Percentiles rank a stretch among this genome's conserved stretches.
These are phyloP conservation scores for Hassar affinis DNA, from an alignment of 2,113 vertebrate species.

Conservation along the genomic window DNA sequence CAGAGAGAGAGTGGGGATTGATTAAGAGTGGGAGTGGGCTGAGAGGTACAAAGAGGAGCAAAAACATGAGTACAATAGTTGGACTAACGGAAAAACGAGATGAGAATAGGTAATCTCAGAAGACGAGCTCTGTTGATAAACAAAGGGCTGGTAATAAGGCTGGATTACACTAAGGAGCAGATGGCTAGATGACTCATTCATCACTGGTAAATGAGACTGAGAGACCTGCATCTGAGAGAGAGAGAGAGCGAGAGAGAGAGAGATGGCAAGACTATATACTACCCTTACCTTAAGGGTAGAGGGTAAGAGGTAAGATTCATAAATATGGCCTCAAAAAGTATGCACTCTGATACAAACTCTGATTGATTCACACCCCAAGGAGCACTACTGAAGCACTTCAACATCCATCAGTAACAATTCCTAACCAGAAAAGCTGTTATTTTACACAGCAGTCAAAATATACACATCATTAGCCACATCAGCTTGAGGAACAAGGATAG, in stretches of 20 bases:
- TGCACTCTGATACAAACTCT: neutral
- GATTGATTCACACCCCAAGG: neutral
- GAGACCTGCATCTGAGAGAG: neutral
- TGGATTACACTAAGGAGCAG: constrained; percentile 62
- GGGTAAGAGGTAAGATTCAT: neutral
- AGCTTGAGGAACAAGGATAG: neutral
- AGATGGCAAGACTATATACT: constrained; percentile 1
- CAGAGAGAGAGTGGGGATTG: constrained; percentile 25
- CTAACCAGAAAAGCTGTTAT: neutral
- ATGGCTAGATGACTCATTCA: constrained; percentile 62
- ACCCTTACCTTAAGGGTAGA: neutral
- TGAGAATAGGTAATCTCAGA: constrained; percentile 44
- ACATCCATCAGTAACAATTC: neutral
- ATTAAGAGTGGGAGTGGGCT: constrained; percentile 22
- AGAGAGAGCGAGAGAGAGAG: neutral
- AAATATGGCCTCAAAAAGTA: neutral
- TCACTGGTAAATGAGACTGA: constrained; percentile 44
- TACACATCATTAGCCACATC: neutral
- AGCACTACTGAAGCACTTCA: neutral
- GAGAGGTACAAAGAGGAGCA: constrained; percentile 27
- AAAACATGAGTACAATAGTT: constrained; percentile 36
- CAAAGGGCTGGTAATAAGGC: constrained; percentile 61
- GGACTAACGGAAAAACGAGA: constrained; percentile 33
- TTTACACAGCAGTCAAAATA: neutral
- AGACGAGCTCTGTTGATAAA: constrained; percentile 60